Base-by-base conservation (phyloP, 2,797 vertebrate genomes). In the Holocentrus rufus region DNA sequence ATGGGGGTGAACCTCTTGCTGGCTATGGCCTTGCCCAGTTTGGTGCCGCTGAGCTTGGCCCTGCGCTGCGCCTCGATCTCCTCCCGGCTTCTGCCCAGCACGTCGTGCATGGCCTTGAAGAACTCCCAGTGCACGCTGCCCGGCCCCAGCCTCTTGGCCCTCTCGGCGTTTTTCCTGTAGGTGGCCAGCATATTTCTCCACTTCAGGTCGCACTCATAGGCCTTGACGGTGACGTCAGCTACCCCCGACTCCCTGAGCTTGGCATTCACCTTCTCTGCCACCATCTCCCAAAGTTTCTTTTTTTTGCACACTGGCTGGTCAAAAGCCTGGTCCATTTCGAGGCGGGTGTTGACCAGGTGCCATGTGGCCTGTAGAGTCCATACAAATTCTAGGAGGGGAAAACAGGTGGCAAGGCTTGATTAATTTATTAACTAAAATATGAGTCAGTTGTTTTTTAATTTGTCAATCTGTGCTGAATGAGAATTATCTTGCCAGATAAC, bases 121-220 rank as follows among this genome's bases (percentile, higher is more conserved):
- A 95, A 95, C 91, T 94, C 94, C 94, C 94, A 95, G 91, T 94
- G 94, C 54, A 95, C 89, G 1, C 87, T 88, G 44, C 86, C 69
- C 0, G 8, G 76, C 7, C 93, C 94, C 1, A 94, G 86, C 56
- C 91, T 85, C 81, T 90, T 92, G 44, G 91, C 92, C 22, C 94
- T 72, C 44, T 94, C 94, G 0, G 90, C 77, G 13, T 95, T 95
- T 82, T 94, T 95, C 79, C 94, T 90, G 85, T 95, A 94, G 0
- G 94, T 95, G 54, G 94, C 91, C 61, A 95, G 71, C 93, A 95
- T 92, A 89, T 95, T 95, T 22, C 94, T 91, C 94, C 94, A 94
- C 82, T 95, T 95, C 14, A 94, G 93, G 77, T 95, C 94, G 23
- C 94, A 95, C 82, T 95, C 94, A 4, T 93, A 94, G 0, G 93